These are phyloP conservation scores for Mionectes macconnelli DNA, from an alignment of 2,113 vertebrate genomes.

Conservation along the genomic window DNA sequence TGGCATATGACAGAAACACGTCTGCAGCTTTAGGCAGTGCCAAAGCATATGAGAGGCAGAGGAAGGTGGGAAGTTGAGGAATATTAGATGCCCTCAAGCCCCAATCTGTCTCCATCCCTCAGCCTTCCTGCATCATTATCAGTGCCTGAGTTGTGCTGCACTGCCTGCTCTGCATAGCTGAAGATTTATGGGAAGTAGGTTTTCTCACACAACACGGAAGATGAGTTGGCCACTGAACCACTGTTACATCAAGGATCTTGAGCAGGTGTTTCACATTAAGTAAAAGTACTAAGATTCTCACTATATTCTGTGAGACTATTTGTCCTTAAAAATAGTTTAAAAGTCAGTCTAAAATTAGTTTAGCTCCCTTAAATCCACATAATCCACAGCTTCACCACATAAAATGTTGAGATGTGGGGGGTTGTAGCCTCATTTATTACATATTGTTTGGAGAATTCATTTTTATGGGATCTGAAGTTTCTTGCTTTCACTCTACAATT, in stretches of 20 bases:
- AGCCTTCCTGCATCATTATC: neutral
- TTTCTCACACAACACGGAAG: neutral
- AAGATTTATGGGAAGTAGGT: neutral
- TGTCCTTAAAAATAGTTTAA: neutral
- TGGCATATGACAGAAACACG: neutral
- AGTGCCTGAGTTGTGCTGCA: neutral
- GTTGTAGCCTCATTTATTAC: neutral
- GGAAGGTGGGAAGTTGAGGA: neutral
- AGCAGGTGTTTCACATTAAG: neutral
- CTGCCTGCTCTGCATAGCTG: fast-evolving
- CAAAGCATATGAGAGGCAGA: neutral
- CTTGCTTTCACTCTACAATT: neutral
- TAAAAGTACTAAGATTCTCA: neutral
- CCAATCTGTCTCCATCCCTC: neutral
- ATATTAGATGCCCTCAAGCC: neutral
- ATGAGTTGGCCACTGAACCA: neutral
- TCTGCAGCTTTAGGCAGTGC: neutral
- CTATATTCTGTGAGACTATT: neutral
- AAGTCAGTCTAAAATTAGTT: neutral
- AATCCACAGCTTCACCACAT: neutral
- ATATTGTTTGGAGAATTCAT: neutral
- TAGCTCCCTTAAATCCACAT: neutral
- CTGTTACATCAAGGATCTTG: neutral
- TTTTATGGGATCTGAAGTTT: neutral
- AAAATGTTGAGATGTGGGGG: neutral